Evolutionary conservation across 2,797 vertebrate species (phyloP).

Genomic region (Platalea minor): DNA sequence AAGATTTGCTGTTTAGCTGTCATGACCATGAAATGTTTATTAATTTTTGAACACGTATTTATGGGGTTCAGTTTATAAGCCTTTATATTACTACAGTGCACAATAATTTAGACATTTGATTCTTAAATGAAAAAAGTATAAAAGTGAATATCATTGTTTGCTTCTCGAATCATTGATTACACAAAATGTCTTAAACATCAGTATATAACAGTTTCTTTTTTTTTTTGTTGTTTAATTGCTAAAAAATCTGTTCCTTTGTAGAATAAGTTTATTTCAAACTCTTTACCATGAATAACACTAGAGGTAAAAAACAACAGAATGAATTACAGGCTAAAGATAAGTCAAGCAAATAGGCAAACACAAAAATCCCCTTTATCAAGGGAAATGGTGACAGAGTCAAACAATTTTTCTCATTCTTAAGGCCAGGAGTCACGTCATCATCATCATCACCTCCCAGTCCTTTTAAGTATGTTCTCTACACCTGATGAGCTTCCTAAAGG

Average conservation of each 20-base stretch:
- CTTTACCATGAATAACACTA: slow-evolving; percentile 49
- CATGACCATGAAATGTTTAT: background rate
- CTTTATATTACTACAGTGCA: slow-evolving; percentile 2
- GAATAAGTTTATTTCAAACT: slow-evolving; percentile 71
- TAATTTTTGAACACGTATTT: background rate
- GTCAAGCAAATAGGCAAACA: slow-evolving; percentile 45
- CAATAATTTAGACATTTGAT: background rate
- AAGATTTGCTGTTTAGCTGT: background rate
- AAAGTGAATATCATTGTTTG: background rate
- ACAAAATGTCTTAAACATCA: slow-evolving; percentile 37
- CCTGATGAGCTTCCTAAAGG: slow-evolving; percentile 85
- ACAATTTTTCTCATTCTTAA: slow-evolving; percentile 35
- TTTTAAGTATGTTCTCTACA: slow-evolving; percentile 80
- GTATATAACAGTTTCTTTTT: background rate
- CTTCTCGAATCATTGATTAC: slow-evolving; percentile 34
- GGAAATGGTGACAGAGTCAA: background rate
- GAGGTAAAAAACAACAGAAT: slow-evolving; percentile 71
- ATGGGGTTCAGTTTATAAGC: background rate
- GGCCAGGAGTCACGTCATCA: slow-evolving; percentile 36
- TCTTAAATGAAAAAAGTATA: slow-evolving; percentile 45
- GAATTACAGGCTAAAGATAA: slow-evolving; percentile 59
- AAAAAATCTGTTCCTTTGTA: slow-evolving; percentile 40
- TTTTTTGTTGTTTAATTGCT: slow-evolving; percentile 6
- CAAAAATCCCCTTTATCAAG: slow-evolving; percentile 7
- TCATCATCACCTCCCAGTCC: slow-evolving; percentile 1